Base-by-base conservation (phyloP, 2,888 invertebrate genomes). In the Vanessa cardui region DNA sequence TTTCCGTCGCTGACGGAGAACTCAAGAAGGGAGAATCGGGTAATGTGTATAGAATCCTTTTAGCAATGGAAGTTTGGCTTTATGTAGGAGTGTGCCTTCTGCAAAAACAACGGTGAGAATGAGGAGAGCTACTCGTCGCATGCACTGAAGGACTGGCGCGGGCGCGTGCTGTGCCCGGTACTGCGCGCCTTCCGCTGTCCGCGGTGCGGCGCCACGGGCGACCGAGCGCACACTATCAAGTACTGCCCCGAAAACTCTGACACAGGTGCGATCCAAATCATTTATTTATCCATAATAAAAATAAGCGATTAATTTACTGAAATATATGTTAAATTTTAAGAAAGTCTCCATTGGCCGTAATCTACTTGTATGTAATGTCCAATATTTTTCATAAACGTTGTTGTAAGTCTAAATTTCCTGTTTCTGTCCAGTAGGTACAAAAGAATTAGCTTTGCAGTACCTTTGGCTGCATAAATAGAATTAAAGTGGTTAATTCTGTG, bases 201-300 rank as follows among this genome's bases (percentile, higher is more conserved):
- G 3, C 94, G 94, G 52, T 97, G 97, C 75, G 93, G 94, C 6
- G 95, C 94, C 50, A 94, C 94, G 26, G 97, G 96, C 6, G 96
- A 96, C 77, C 83, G 85, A 18, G 96, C 97, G 0, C 97, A 97
- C 81, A 97, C 97, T 1, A 89, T 96, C 72, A 96, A 96, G 77
- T 96, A 97, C 83, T 97, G 97, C 77, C 96, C 95, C 0, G 80
- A 83, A 26, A 80, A 77, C 64, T 68, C 66, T 12, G 76, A 80
- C 44, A 72, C 69, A 62, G 78, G 81, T 79, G 39, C 39, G 39
- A 9, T 2, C 7, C 39, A 12, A 31, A 71, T 70, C 64, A 31
- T n/a, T n/a, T 15, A n/a, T 44, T 4, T n/a, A n/a, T 44, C 1
- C 5, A 45, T 6, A 12, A 33, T 18, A 21, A 1, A 12, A 7